Percentiles rank a stretch among this genome's conserved stretches.
Evolutionary conservation across 2,888 invertebrate genomes (phyloP).

Genomic region (Venustoraphidia nigricollis): DNA sequence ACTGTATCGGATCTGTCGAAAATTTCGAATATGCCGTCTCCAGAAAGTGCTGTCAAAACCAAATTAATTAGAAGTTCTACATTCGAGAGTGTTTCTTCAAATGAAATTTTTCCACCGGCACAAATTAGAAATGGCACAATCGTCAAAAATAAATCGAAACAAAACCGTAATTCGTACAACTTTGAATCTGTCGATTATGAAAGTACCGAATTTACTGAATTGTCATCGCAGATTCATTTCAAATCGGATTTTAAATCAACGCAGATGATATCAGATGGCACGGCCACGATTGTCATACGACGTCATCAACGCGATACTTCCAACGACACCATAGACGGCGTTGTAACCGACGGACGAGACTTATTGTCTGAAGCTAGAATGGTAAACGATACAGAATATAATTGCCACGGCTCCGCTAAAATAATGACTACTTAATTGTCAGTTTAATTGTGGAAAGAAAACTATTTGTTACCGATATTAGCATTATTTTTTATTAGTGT

Average conservation of each 20-base stretch:
- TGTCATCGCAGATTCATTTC: background rate
- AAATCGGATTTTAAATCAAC: background rate
- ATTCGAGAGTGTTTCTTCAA: constrained; percentile 34
- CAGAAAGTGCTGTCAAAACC: constrained; percentile 10
- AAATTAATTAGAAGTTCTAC: constrained; percentile 45
- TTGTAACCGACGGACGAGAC: too few relatives aligned
- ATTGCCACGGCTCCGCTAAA: too few relatives aligned
- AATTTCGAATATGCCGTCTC: background rate
- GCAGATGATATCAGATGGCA: too few relatives aligned
- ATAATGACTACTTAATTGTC: too few relatives aligned
- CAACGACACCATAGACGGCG: too few relatives aligned
- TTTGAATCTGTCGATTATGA: background rate
- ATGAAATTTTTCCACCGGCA: background rate
- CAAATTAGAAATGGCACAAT: background rate
- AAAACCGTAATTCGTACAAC: background rate
- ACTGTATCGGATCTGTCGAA: background rate
- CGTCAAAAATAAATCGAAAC: background rate
- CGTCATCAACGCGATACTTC: too few relatives aligned
- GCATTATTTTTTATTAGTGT: too few relatives aligned
- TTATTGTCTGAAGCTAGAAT: too few relatives aligned
- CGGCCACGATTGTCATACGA: too few relatives aligned
- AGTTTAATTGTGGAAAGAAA: too few relatives aligned
- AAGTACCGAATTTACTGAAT: background rate
- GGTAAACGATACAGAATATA: too few relatives aligned
- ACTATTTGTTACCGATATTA: too few relatives aligned